These are phyloP conservation scores for Scrobipalpa atriplicella DNA, from an alignment of 2,888 invertebrate genomes.

Conservation along the genomic window DNA sequence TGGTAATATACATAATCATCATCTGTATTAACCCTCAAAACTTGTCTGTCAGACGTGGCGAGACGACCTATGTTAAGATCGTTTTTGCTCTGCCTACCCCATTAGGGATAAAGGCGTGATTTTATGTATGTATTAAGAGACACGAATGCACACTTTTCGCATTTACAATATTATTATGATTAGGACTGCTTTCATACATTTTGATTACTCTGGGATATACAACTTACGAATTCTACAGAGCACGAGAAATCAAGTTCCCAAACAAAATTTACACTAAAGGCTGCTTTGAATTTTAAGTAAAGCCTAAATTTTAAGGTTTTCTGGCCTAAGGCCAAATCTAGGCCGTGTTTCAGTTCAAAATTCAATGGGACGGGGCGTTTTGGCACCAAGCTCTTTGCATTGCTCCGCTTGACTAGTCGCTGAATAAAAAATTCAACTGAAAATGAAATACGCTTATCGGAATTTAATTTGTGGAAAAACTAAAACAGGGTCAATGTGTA, in stretches of 20 bases:
- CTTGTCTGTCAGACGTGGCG: too few species aligned
- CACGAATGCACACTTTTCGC: too few species aligned
- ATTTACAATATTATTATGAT: too few species aligned
- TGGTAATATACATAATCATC: too few species aligned
- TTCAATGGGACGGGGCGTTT: conserved; percentile 27
- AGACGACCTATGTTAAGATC: too few species aligned
- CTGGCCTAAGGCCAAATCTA: conserved; percentile 26
- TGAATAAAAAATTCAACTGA: neutral
- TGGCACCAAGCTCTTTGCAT: conserved; percentile 14
- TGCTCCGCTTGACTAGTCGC: neutral
- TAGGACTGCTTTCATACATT: neutral
- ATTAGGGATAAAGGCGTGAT: too few species aligned
- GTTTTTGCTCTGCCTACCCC: too few species aligned
- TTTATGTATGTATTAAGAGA: too few species aligned
- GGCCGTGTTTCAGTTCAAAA: conserved; percentile 21
- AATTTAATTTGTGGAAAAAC: neutral
- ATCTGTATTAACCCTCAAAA: too few species aligned
- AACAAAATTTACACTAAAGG: conserved; percentile 21
- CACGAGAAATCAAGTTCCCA: conserved; percentile 7
- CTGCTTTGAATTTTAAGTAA: conserved; percentile 25
- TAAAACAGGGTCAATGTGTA: too few species aligned
- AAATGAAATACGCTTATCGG: conserved; percentile 3
- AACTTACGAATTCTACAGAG: neutral
- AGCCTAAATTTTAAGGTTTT: neutral
- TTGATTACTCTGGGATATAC: neutral